phyloP scores from a whole-genome alignment of 2,113 vertebrate genomes.

The Xenopus borealis region DNA sequence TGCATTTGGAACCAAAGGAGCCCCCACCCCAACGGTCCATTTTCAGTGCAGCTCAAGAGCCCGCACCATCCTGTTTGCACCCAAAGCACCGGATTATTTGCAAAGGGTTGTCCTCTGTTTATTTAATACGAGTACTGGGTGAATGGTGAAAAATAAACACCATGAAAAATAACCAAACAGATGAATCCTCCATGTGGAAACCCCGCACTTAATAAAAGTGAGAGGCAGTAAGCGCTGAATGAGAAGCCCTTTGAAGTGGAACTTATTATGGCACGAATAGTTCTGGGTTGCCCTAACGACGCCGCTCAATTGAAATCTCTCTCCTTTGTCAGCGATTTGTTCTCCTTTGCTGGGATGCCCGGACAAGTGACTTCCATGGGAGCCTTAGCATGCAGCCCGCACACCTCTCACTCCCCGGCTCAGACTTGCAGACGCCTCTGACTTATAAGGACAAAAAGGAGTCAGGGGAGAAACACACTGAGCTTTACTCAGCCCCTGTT shows the following conservation, averaged over 20 bases:
- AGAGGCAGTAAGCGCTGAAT: slow-evolving; percentile 89
- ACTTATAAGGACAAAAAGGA: slow-evolving; percentile 80
- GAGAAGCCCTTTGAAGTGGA: slow-evolving; percentile 97
- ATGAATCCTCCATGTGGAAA: slow-evolving; percentile 82
- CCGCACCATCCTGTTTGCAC: slow-evolving; percentile 53
- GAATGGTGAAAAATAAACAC: slow-evolving; percentile 97
- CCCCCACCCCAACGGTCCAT: slow-evolving; percentile 16
- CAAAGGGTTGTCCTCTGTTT: slow-evolving; percentile 80
- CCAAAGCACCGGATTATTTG: slow-evolving; percentile 69
- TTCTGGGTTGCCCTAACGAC: slow-evolving; percentile 98
- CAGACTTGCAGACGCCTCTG: slow-evolving; percentile 98
- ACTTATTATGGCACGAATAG: slow-evolving; percentile 98
- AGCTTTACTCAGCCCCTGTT: slow-evolving; percentile 59
- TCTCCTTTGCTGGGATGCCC: slow-evolving; percentile 97
- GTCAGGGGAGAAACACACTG: slow-evolving; percentile 68
- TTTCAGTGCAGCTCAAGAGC: neutral
- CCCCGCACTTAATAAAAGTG: slow-evolving; percentile 90
- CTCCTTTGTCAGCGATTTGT: slow-evolving; percentile 98
- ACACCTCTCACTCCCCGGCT: slow-evolving; percentile 93
- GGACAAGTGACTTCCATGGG: slow-evolving; percentile 95
- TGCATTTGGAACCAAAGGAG: neutral
- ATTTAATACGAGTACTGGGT: slow-evolving; percentile 92
- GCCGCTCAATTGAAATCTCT: slow-evolving; percentile 91
- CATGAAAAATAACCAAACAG: slow-evolving; percentile 95
- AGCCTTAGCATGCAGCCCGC: slow-evolving; percentile 93